Evolutionary conservation across 2,888 invertebrate genomes (phyloP).

Genomic region (Anarsia innoxiella): DNA sequence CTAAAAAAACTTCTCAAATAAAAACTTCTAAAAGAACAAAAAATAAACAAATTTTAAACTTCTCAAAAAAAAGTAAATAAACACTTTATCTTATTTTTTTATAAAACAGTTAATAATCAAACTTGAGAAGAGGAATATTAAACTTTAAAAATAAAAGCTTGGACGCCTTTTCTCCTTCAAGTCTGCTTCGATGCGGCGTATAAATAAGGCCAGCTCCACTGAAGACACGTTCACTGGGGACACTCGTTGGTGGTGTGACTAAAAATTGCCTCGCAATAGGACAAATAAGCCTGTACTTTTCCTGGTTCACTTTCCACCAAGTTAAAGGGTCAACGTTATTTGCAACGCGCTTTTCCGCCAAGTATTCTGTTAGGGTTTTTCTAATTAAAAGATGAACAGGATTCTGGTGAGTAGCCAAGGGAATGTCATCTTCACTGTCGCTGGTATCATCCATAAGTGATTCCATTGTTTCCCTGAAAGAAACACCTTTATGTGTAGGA

Average conservation of each 20-base stretch:
- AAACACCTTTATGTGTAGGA: background rate
- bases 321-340: background rate
- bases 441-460: background rate
- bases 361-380: background rate
- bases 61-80: no score
- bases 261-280: no score
- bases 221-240: slow-evolving; percentile 20
- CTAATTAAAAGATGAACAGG: background rate
- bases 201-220: no score
- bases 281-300: no score
- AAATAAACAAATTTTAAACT: no score
- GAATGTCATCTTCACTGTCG: background rate
- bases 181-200: no score
- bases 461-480: background rate
- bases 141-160: slow-evolving; percentile 19
- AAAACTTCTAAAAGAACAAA: no score
- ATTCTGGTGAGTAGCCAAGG: background rate
- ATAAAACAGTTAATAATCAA: no score
- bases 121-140: no score
- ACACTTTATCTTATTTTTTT: no score
- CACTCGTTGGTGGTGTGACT: slow-evolving; percentile 22
- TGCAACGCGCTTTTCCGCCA: background rate
- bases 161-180: slow-evolving; percentile 18
- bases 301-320: no score
- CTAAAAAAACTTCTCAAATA: no score